A percentile compares a stretch with the other conserved stretches of the same genome.
These are phyloP conservation scores for Bombus sibiricus DNA, from an alignment of 1,140 invertebrate species.

Conservation along the genomic window DNA sequence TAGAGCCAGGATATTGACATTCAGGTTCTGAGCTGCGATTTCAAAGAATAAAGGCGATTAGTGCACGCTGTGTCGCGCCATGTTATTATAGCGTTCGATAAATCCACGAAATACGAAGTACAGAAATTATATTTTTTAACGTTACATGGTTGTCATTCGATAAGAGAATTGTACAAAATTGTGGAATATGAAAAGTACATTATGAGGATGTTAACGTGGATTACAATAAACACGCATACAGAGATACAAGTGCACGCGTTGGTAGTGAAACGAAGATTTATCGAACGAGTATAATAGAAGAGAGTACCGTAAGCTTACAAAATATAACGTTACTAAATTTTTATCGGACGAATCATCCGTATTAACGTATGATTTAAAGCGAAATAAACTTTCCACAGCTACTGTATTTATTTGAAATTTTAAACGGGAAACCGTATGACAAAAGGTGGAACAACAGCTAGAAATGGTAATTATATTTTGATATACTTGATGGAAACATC, in stretches of 20 bases:
- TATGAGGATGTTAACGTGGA: not conserved
- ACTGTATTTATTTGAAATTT: not conserved
- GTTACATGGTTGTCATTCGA: not conserved
- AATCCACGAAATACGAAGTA: not conserved
- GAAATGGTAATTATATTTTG: not conserved
- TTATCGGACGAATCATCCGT: not conserved
- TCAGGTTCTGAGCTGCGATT: not conserved
- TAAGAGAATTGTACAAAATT: not conserved
- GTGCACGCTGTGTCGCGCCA: no score
- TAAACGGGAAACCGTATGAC: not conserved
- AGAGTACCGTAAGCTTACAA: not conserved
- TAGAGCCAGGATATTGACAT: constrained; percentile 5
- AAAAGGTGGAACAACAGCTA: not conserved
- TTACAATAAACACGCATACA: not conserved
- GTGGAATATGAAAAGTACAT: not conserved
- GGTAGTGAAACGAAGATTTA: not conserved
- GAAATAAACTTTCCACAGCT: not conserved
- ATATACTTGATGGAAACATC: not conserved
- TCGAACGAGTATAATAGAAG: not conserved
- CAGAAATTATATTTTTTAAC: not conserved
- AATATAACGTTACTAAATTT: not conserved
- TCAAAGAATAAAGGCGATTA: constrained; percentile 3
- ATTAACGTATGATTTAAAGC: not conserved
- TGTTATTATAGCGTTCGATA: no score
- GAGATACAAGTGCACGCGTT: not conserved